Base-by-base conservation (phyloP, 2,113 vertebrate genomes). In the Hiodon alosoides region DNA sequence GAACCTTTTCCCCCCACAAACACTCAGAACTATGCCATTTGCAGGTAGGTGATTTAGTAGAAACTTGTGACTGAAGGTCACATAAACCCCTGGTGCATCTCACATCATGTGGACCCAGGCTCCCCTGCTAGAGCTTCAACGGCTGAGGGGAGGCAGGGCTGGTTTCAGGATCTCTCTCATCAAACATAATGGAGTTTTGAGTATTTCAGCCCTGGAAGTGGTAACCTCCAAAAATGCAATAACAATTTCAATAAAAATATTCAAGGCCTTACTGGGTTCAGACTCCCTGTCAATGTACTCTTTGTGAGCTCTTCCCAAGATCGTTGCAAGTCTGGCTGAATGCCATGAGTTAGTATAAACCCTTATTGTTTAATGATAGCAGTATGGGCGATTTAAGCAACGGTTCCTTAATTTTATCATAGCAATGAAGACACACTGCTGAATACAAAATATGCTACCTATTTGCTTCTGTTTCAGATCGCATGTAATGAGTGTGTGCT, bases 401-500 rank as follows among this genome's bases (percentile, higher is more conserved):
- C 53, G 67, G 47, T 9, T 31, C 47, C 8, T 67, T 14, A 51
- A 13, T 66, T 52, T 69, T 69, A 69, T 53, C 53, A 46, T 69
- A 4, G 13, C 16, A 14, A 16, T 7, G 67, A 69, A 69, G 13
- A 71, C 57, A n/a, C 17, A 17, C 16, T 17, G 4, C 7, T 7
- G 53, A 8, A 71, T 31, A 31, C 2, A 31, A 31, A 54, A 71
- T 47, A 31, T 58, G 53, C 4, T 47, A 46, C n/a, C 52, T n/a
- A 8, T 10, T 17, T 46, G 57, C 53, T 68, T 17, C 54, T 13
- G 31, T 75, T 75, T 51, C 54, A 16, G 47, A 67, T 64, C n/a
- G 5, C 46, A 59, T 66, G 16, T 75, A 66, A 59, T 75, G 58
- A 16, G 31, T 88, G 87, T 90, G 86, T 80, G 84, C 83, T 83